These are phyloP conservation scores for Nomada hirtipes DNA, from an alignment of 2,888 invertebrate genomes.

Conservation along the genomic window DNA sequence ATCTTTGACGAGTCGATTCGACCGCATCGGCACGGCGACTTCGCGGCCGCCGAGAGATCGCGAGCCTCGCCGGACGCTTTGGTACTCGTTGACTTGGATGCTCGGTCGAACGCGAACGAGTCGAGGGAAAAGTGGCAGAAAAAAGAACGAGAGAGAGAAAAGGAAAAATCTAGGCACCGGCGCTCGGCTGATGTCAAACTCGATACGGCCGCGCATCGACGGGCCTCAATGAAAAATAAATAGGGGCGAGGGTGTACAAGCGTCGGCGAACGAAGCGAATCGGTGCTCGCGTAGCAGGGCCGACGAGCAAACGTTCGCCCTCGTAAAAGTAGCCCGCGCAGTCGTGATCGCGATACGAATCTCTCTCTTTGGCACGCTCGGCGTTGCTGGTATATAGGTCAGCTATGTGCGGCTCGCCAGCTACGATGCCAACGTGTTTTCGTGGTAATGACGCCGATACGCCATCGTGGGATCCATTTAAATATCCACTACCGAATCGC, in stretches of 20 bases:
- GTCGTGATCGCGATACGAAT: conserved; percentile 64
- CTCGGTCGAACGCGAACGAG: no score
- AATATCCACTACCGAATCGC: conserved; percentile 42
- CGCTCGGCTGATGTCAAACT: conserved; percentile 17
- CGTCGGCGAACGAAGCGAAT: conserved; percentile 32
- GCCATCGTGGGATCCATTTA: conserved; percentile 47
- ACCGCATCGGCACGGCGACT: no score
- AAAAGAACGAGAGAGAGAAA: not conserved
- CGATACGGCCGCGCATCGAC: conserved; percentile 12
- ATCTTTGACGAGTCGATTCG: not conserved
- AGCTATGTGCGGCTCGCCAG: conserved; percentile 58
- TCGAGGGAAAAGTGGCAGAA: not conserved
- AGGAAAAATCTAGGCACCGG: not conserved
- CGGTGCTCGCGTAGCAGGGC: not conserved
- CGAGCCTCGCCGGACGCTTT: not conserved
- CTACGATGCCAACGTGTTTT: conserved; percentile 63
- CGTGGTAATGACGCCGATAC: conserved; percentile 62
- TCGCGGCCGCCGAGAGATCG: no score
- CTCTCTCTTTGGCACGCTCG: conserved; percentile 55
- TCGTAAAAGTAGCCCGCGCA: conserved; percentile 36
- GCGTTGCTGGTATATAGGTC: conserved; percentile 58
- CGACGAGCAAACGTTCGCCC: not conserved
- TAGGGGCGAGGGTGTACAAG: conserved; percentile 1
- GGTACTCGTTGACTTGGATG: not conserved
- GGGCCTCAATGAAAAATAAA: conserved; percentile 39